A percentile compares a stretch with the other conserved stretches of the same genome.
phyloP scores from a whole-genome alignment of 2,797 vertebrate genomes.

The Mus caroli region DNA sequence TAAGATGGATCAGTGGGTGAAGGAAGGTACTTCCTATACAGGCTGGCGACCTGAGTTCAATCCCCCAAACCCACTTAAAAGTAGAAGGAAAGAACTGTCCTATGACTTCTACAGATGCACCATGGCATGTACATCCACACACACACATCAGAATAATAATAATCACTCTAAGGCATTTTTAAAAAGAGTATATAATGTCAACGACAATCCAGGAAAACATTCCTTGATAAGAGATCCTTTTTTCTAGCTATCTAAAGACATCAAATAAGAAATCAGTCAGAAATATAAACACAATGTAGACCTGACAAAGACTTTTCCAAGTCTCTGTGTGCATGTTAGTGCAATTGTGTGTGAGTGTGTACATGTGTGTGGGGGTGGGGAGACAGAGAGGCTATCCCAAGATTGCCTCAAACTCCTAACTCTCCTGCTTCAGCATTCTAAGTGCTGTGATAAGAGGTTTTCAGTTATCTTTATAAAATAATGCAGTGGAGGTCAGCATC shows the following conservation, averaged over 20 bases:
- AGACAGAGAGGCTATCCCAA: neutral
- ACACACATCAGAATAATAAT: neutral
- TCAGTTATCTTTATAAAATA: constrained; percentile 46
- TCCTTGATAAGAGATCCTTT: constrained; percentile 17
- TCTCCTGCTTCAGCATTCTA: neutral
- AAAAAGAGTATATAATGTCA: neutral
- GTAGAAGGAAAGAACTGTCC: neutral
- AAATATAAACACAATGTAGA: neutral
- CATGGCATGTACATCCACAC: neutral
- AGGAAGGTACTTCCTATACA: neutral
- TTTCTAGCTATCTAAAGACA: constrained; percentile 58
- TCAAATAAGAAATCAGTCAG: constrained; percentile 36
- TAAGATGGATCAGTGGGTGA: neutral
- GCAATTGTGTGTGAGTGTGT: neutral
- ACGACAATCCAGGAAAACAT: constrained; percentile 27
- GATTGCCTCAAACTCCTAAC: neutral
- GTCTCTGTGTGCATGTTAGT: neutral
- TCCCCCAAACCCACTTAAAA: neutral
- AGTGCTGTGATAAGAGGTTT: neutral
- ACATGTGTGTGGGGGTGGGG: neutral
- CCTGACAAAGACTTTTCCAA: constrained; percentile 35
- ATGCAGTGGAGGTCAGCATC: neutral
- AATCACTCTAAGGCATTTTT: neutral
- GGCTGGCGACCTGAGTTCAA: neutral
- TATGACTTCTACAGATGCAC: neutral